A percentile compares a stretch with the other conserved stretches of the same genome.
phyloP scores from a whole-genome alignment of 2,113 vertebrate species.

The Hyperoodon ampullatus region DNA sequence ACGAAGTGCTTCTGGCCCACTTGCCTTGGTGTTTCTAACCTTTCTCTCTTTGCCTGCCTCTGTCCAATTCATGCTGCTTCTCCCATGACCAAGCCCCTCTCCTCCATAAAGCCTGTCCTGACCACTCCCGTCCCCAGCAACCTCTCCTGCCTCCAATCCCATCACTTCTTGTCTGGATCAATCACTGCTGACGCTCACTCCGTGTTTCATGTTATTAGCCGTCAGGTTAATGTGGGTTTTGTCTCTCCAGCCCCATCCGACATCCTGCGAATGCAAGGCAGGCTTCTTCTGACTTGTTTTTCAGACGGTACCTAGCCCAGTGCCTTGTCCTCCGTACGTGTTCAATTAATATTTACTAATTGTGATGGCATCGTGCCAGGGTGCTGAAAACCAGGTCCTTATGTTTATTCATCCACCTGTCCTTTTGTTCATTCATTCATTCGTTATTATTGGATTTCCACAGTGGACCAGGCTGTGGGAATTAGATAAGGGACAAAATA shows the following conservation, averaged over 20 bases:
- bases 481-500: not conserved
- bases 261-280: fast-evolving
- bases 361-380: not conserved
- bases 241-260: not conserved
- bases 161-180: not conserved
- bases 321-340: fast-evolving
- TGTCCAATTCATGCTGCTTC: not conserved
- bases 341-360: not conserved
- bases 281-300: not conserved
- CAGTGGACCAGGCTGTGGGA: not conserved
- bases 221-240: not conserved
- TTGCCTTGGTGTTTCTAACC: not conserved
- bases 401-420: fast-evolving
- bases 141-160: not conserved
- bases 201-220: no score
- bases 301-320: fast-evolving
- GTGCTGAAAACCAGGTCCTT: not conserved
- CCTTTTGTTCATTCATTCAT: not conserved
- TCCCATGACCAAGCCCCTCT: not conserved
- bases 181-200: not conserved
- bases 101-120: not conserved
- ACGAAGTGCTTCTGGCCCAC: not conserved
- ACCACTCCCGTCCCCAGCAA: not conserved
- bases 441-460: not conserved
- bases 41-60: not conserved